Evolutionary conservation across 2,888 invertebrate species (phyloP).

Genomic region (Cheilosia pagana): DNA sequence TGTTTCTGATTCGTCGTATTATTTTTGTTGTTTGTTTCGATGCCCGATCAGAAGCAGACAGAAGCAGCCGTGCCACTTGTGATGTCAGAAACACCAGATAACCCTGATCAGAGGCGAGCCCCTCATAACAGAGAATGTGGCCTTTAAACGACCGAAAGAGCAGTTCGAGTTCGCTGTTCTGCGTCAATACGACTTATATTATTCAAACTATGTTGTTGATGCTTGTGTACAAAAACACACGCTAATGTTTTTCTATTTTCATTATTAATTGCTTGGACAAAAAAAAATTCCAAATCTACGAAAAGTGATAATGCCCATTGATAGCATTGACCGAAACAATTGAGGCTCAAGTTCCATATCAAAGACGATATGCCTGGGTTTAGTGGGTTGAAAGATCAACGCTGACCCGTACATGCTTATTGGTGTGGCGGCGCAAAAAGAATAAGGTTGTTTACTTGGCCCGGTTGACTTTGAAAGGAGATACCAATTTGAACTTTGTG

Average conservation of each 20-base stretch:
- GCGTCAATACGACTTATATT: constrained; percentile 33
- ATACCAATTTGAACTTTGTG: background rate
- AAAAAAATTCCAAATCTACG: constrained; percentile 10
- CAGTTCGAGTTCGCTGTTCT: constrained; percentile 9
- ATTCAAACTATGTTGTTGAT: constrained; percentile 7
- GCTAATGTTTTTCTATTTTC: constrained; percentile 28
- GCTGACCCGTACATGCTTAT: background rate
- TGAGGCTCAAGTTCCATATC: constrained; percentile 28
- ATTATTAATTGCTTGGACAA: constrained; percentile 28
- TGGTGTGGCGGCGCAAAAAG: background rate
- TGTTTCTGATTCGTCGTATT: constrained; percentile 33
- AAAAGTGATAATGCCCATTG: constrained; percentile 28
- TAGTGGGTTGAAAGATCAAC: background rate
- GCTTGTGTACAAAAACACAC: background rate
- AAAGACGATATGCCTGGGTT: background rate
- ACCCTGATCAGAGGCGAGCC: constrained; percentile 68
- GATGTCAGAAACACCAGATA: constrained; percentile 62
- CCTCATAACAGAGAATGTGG: constrained; percentile 43
- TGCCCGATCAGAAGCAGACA: constrained; percentile 10
- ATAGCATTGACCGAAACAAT: constrained; percentile 33
- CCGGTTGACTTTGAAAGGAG: too few relatives aligned
- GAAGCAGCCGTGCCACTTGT: constrained; percentile 31
- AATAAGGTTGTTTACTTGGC: background rate
- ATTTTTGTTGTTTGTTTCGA: background rate
- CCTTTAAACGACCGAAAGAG: constrained; percentile 44